These are phyloP conservation scores for Cryptosula pallasiana DNA, from an alignment of 2,888 invertebrate species.

Conservation along the genomic window DNA sequence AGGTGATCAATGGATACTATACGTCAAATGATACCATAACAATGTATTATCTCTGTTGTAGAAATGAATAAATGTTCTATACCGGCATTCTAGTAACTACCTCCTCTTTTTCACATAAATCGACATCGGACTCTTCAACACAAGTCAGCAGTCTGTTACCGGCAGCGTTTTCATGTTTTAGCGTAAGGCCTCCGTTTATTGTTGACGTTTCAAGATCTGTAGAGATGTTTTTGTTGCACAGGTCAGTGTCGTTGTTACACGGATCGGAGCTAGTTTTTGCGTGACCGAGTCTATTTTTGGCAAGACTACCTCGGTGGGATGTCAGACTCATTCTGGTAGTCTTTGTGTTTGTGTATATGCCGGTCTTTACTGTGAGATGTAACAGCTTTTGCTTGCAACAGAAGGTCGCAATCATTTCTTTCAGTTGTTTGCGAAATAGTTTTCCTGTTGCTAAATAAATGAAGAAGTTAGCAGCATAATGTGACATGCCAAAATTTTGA, in stretches of 20 bases:
- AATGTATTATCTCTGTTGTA: too few species aligned
- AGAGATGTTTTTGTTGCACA: not conserved
- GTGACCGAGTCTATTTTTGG: not conserved
- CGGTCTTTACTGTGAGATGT: not conserved
- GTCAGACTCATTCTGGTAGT: conserved; percentile 14
- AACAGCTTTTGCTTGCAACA: not conserved
- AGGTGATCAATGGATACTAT: too few species aligned
- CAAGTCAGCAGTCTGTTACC: conserved; percentile 15
- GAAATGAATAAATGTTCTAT: too few species aligned
- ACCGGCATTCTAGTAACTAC: not conserved
- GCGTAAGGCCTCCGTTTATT: not conserved
- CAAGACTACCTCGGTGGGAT: not conserved
- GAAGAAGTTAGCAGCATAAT: conserved; percentile 46
- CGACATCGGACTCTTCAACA: conserved; percentile 3
- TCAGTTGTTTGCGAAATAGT: conserved; percentile 45
- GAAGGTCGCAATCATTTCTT: conserved; percentile 29
- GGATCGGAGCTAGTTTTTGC: not conserved
- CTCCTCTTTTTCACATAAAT: not conserved
- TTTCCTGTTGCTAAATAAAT: conserved; percentile 51
- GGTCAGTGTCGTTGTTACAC: conserved; percentile 9
- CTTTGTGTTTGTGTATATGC: not conserved
- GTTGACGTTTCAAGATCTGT: not conserved
- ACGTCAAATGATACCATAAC: too few species aligned
- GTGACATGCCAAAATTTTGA: conserved; percentile 42
- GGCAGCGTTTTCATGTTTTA: not conserved